Evolutionary conservation across 2,113 vertebrate species (phyloP).

Genomic region (Poeciliopsis occidentalis): DNA sequence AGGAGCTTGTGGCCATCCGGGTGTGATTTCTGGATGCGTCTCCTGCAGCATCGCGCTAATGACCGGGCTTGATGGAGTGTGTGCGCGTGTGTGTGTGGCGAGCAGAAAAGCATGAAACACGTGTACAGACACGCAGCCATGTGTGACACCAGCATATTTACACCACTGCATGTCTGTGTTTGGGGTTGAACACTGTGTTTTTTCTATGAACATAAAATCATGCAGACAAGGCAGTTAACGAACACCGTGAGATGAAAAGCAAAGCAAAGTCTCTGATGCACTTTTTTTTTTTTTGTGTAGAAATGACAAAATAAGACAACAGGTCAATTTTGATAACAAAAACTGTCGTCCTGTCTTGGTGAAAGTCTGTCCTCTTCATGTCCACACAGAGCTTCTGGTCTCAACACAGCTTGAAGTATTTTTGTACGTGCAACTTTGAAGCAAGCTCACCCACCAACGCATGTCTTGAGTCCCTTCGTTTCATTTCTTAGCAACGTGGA

Average conservation of each 20-base stretch:
- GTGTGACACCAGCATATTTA: conserved; percentile 66
- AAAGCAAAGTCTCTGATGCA: conserved; percentile 30
- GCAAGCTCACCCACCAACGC: conserved; percentile 44
- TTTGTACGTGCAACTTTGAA: conserved; percentile 51
- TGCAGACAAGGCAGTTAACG: conserved; percentile 34
- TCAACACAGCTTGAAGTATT: conserved; percentile 51
- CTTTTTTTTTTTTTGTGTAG: conserved; percentile 22
- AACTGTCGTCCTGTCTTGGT: conserved; percentile 39
- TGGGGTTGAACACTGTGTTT: conserved; percentile 71
- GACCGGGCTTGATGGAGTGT: conserved; percentile 16
- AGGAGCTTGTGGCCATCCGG: conserved; percentile 26
- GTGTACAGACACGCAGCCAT: conserved; percentile 30
- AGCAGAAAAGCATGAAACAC: conserved; percentile 41
- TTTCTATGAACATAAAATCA: conserved; percentile 36
- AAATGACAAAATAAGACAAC: conserved; percentile 23
- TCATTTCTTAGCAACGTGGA: conserved; percentile 23
- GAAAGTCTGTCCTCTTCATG: conserved; percentile 30
- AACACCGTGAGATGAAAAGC: conserved; percentile 20
- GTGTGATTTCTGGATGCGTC: neutral
- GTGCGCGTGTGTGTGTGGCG: conserved; percentile 6
- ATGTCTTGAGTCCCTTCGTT: conserved; percentile 29
- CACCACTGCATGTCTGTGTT: conserved; percentile 66
- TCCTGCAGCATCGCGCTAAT: conserved; percentile 13
- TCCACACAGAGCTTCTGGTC: conserved; percentile 39
- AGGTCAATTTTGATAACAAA: conserved; percentile 38